Evolutionary conservation across 2,888 invertebrate genomes (phyloP), one percentile per base, ranked within the genome.

Genomic region (Ochropacha duplaris): DNA sequence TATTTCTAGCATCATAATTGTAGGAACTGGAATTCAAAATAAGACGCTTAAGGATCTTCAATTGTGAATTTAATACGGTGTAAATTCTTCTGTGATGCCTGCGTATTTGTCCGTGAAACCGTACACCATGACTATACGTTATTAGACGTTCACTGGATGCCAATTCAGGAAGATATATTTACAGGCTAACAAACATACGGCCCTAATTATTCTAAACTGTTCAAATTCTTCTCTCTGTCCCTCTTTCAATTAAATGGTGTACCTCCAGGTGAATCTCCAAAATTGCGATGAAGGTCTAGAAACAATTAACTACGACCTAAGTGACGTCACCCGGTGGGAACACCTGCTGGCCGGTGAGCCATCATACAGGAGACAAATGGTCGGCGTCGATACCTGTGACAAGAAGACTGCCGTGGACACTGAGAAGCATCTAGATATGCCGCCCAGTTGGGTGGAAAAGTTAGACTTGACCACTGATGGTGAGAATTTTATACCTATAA

Each of bases 381-480:
- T 94, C 0, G 94, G 94, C 6, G 83, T 94, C 2, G 93, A 94
- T 22, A 60, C 71, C 0, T 64, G 84, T 0, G 88, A 84, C 22
- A 88, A 88, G 26, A 78, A 64, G 1, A 89, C 93, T 0, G 92
- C 93, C 0, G 78, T 93, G 19, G 88, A 85, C 34, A 84, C 88
- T 2, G 96, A 96, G 72, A 96, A 96, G 75, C 96, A 96, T 80
- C 85, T 97, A 50, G 96, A 96, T 68, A 95, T 96, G 93, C 96
- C 97, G 0, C 79, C 89, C 6, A 95, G 96, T 6, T 97, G 97
- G 95, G 96, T 96, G 0, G 91, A 94, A 64, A 94, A 94, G 56
- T 91, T 97, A 36, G 92, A 94, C 49, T 94, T 97, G 54, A 84
- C 93, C 56, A 93, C 93, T 74, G 85, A 92, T 59, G 94, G 95